Evolutionary conservation across 2,797 vertebrate genomes (phyloP).

Genomic region (Sebastes taczanowskii): DNA sequence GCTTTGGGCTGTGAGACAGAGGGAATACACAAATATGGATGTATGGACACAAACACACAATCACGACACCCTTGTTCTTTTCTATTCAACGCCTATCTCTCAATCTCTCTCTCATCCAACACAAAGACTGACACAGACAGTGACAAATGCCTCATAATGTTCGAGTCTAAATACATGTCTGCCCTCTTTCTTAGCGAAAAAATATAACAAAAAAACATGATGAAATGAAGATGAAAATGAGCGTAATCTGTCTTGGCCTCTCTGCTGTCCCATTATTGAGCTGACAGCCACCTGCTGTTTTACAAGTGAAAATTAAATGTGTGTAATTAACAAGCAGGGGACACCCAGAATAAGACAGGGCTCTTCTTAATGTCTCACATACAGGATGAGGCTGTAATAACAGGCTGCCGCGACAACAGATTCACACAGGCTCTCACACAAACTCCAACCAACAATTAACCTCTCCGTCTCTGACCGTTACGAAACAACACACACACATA

Average conservation of each 20-base stretch:
- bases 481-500: constrained; percentile 25
- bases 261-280: constrained; percentile 46
- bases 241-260: constrained; percentile 24
- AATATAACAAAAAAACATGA: neutral
- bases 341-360: constrained; percentile 66
- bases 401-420: constrained; percentile 60
- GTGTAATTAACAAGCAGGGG: constrained; percentile 65
- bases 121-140: constrained; percentile 38
- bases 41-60: constrained; percentile 42
- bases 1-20: constrained; percentile 38
- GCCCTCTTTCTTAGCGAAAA: neutral
- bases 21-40: constrained; percentile 21
- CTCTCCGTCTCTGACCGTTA: constrained; percentile 35
- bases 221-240: constrained; percentile 32
- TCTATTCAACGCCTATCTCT: constrained; percentile 32
- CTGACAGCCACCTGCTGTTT: constrained; percentile 44
- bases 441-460: constrained; percentile 51
- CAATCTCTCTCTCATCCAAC: constrained; percentile 2
- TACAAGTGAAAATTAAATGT: constrained; percentile 54
- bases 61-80: constrained; percentile 29
- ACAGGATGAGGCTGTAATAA: constrained; percentile 66
- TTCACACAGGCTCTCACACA: constrained; percentile 26
- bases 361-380: constrained; percentile 61
- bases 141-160: constrained; percentile 38
- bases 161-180: constrained; percentile 25